phyloP scores from a whole-genome alignment of 2,113 vertebrate genomes.

The Calyptomena viridis region DNA sequence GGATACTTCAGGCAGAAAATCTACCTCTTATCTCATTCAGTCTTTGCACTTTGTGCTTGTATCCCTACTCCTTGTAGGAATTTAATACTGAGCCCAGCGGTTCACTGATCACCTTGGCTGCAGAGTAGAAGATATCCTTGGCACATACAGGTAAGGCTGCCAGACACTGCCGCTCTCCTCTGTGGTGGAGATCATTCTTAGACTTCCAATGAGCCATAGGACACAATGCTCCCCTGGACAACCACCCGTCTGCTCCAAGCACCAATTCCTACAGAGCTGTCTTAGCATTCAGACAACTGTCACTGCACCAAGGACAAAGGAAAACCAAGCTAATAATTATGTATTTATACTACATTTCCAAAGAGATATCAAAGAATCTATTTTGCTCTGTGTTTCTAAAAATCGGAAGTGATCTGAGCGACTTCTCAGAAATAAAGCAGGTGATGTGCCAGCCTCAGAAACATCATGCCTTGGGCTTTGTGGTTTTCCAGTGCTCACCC shows the following conservation, averaged over 20 bases:
- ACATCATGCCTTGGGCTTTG: not conserved
- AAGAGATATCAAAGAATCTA: not conserved
- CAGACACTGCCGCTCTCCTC: not conserved
- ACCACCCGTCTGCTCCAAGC: not conserved
- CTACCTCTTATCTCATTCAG: not conserved
- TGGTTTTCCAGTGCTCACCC: not conserved
- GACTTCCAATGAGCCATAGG: not conserved
- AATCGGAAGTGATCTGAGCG: not conserved
- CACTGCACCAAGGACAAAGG: not conserved
- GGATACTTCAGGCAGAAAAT: conserved; percentile 1
- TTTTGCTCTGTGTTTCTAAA: not conserved
- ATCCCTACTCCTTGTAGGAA: not conserved
- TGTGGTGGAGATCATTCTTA: not conserved
- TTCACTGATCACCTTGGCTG: not conserved
- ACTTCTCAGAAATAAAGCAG: not conserved
- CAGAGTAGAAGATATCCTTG: not conserved
- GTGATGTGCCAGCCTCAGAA: not conserved
- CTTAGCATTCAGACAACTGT: not conserved
- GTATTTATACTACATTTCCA: not conserved
- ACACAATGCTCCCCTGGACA: not conserved
- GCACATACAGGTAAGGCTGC: not conserved
- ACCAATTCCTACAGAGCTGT: not conserved
- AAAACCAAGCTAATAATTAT: not conserved
- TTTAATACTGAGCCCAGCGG: not conserved
- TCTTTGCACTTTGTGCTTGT: not conserved